Evolutionary conservation across 2,797 vertebrate genomes (phyloP), one percentile per base, ranked within the genome.

Genomic region (Leptatherina wallacei): DNA sequence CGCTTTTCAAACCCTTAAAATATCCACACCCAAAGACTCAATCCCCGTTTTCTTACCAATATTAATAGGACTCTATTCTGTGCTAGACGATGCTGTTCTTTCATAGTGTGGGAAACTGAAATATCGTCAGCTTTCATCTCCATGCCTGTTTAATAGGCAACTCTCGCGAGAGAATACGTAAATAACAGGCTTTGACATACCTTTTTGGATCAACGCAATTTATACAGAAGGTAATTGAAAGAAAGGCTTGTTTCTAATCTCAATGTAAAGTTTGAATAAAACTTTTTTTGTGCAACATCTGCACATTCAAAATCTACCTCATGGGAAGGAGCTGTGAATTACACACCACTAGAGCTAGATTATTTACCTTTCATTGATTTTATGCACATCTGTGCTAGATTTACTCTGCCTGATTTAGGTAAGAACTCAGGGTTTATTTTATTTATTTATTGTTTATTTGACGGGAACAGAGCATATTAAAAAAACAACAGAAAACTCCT

Each of bases 141-240:
- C 72, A 57, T 65, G 66, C 60, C 81, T 44, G 56, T 60, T 33
- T 36, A 7, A 22, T 29, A 14, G 30, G 2, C 11, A 85, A 74
- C 2, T 91, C 88, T 91, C 91, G 92, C 90, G 91, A 93, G 89
- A 90, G 57, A 4, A 62, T 10, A 11, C 64, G 69, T 0, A 20
- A 78, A 38, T 12, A 27, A 11, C 16, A 36, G 38, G 42, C 9
- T 6, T 30, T 24, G 4, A 6, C 40, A 49, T 14, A 44, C 51
- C 38, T 55, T 32, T 32, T 27, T 32, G 12, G 60, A 40, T 66
- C 36, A 27, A 2, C 24, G 35, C 22, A 12, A 54, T 24, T 66
- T 40, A 63, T 22, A 38, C 27, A 73, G n/a, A 20, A 10, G 7
- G 4, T 30, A 55, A 16, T 18, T 27, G 24, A 27, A 27, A 27